Conservation (phyloP, 2,113 vertebrate genomes). For the Phoenicopterus ruber region DNA sequence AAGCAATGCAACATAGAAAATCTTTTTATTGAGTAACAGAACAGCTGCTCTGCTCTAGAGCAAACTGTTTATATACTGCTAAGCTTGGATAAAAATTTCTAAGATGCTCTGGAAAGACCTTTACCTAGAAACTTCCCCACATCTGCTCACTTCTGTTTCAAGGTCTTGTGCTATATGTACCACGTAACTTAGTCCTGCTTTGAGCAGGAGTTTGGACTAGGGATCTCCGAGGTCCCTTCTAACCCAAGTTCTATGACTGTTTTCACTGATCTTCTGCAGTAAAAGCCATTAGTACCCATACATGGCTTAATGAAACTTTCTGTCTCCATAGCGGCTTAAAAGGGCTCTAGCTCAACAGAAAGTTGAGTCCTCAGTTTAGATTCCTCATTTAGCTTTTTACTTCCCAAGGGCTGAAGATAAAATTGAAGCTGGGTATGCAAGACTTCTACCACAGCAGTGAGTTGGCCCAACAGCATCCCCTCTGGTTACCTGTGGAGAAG, state of each 20-base stretch:
- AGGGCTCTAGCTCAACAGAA: background rate
- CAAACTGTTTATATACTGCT: background rate
- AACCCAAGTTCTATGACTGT: background rate
- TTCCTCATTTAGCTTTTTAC: background rate
- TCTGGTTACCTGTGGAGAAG: background rate
- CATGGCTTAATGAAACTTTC: background rate
- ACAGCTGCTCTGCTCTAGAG: background rate
- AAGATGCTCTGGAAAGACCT: background rate
- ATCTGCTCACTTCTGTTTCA: background rate
- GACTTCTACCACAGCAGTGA: background rate
- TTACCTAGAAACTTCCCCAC: background rate
- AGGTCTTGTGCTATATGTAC: background rate
- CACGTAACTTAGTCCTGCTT: background rate
- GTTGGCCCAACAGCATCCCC: background rate
- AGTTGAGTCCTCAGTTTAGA: background rate
- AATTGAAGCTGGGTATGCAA: background rate
- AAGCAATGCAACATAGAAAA: background rate
- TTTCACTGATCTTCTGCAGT: background rate
- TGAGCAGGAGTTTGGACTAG: background rate
- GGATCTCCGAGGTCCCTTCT: background rate
- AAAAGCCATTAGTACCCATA: background rate
- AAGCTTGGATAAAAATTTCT: background rate
- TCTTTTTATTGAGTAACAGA: background rate
- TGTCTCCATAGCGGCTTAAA: background rate
- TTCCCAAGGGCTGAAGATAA: background rate